A percentile compares a stretch with the other conserved stretches of the same genome.
phyloP scores from a whole-genome alignment of 2,888 invertebrate species.

The Eurois occulta region DNA sequence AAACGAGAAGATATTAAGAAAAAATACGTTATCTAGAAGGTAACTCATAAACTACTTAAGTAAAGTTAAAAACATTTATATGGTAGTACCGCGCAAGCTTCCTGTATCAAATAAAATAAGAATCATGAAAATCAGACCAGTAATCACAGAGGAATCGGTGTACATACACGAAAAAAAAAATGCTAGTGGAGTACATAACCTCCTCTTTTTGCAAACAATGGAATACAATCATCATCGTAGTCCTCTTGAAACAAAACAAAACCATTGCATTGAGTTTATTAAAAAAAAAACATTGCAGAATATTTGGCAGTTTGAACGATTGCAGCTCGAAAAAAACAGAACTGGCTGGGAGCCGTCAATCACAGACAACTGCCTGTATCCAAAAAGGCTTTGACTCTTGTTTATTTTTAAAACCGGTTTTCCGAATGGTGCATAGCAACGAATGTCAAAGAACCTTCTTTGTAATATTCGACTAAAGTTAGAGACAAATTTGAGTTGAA shows the following conservation, averaged over 20 bases:
- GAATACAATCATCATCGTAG: background rate
- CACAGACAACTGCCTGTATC: conserved; percentile 26
- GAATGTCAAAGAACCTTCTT: background rate
- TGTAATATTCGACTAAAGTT: background rate
- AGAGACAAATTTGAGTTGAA: background rate
- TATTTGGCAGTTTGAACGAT: conserved; percentile 43
- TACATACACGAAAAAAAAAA: too few species aligned
- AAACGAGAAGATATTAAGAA: too few species aligned
- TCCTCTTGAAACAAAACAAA: conserved; percentile 7
- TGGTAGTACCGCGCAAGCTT: too few species aligned
- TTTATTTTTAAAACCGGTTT: conserved; percentile 33
- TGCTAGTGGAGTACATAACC: too few species aligned
- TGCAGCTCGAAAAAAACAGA: conserved; percentile 30
- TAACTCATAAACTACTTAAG: too few species aligned
- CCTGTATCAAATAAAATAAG: too few species aligned
- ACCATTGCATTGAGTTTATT: conserved; percentile 3
- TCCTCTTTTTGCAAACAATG: background rate
- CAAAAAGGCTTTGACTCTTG: conserved; percentile 15
- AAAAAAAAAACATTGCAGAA: conserved; percentile 24
- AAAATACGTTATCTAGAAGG: too few species aligned
- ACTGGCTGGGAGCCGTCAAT: conserved; percentile 37
- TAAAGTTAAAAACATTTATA: too few species aligned
- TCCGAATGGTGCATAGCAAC: background rate
- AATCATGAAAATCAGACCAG: too few species aligned
- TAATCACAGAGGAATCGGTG: too few species aligned